A percentile compares a stretch with the other conserved stretches of the same genome.
Conservation (phyloP, 2,113 vertebrate genomes). For the Egretta garzetta region DNA sequence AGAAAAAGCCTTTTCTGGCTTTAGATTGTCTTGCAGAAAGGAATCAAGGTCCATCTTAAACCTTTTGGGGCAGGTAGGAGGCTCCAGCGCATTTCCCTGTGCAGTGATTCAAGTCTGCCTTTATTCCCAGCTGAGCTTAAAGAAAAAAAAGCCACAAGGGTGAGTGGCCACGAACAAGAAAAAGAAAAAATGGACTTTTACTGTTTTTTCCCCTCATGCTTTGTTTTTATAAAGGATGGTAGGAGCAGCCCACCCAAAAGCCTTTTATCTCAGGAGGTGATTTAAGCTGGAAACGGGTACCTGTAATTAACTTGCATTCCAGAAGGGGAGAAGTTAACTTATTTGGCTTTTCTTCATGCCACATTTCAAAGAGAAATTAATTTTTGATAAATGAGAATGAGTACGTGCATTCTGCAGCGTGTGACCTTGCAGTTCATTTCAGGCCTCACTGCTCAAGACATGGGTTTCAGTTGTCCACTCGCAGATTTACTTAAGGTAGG, state of each 20-base stretch:
- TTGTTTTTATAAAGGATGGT: neutral
- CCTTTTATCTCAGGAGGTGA: constrained; percentile 4
- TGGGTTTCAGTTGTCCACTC: neutral
- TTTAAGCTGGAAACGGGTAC: constrained; percentile 9
- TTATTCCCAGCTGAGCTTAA: neutral
- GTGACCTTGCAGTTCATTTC: neutral
- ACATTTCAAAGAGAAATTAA: neutral
- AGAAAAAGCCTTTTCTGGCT: neutral
- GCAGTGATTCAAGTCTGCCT: neutral
- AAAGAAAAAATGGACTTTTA: neutral
- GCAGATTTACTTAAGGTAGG: neutral
- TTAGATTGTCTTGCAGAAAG: neutral
- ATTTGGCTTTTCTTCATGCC: neutral
- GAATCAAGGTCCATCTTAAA: neutral
- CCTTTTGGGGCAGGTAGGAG: neutral
- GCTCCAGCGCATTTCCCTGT: neutral
- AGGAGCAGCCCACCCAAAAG: neutral
- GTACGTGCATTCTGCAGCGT: neutral
- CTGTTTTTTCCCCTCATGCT: neutral
- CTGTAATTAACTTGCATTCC: constrained; percentile 54
- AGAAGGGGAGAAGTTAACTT: neutral
- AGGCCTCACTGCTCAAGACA: neutral
- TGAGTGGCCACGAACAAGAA: neutral
- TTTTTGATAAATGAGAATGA: neutral
- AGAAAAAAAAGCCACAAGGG: neutral